A percentile compares a stretch with the other conserved stretches of the same genome.
Conservation (phyloP, 2,888 invertebrate genomes). For the Rotaria magnacalcarata region DNA sequence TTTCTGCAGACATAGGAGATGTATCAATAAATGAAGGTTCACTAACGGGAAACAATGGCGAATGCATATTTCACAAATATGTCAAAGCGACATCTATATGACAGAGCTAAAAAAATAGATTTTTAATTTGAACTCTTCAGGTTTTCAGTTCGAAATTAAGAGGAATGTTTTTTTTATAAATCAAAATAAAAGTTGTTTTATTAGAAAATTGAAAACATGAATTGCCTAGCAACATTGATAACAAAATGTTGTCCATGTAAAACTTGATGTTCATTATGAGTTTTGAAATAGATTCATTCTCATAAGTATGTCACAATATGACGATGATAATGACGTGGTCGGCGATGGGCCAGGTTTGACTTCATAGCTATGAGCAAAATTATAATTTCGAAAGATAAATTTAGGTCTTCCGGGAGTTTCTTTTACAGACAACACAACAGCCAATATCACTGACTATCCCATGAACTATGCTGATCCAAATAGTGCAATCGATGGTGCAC, state of each 20-base stretch:
- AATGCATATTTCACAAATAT: background rate
- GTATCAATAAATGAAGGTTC: slow-evolving; percentile 8
- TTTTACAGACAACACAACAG: background rate
- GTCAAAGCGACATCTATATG: background rate
- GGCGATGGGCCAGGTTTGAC: background rate
- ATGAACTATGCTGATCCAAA: background rate
- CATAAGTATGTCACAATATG: background rate
- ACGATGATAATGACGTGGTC: background rate
- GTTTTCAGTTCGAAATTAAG: too few relatives aligned
- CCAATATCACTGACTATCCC: background rate
- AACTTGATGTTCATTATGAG: background rate
- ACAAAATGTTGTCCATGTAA: background rate
- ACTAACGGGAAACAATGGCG: slow-evolving; percentile 21
- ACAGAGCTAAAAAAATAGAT: background rate
- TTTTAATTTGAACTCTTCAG: too few relatives aligned
- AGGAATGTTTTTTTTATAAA: too few relatives aligned
- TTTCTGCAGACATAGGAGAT: slow-evolving; percentile 1
- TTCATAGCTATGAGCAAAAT: background rate
- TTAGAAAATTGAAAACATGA: background rate
- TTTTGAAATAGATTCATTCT: background rate
- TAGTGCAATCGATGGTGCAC: background rate
- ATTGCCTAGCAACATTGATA: background rate
- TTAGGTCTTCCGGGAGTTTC: background rate
- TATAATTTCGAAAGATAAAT: background rate
- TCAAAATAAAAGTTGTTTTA: too few relatives aligned